Percentiles rank a stretch among this genome's conserved stretches.
These are phyloP conservation scores for Rhinophrynus dorsalis DNA, from an alignment of 2,797 vertebrate species.

Conservation along the genomic window DNA sequence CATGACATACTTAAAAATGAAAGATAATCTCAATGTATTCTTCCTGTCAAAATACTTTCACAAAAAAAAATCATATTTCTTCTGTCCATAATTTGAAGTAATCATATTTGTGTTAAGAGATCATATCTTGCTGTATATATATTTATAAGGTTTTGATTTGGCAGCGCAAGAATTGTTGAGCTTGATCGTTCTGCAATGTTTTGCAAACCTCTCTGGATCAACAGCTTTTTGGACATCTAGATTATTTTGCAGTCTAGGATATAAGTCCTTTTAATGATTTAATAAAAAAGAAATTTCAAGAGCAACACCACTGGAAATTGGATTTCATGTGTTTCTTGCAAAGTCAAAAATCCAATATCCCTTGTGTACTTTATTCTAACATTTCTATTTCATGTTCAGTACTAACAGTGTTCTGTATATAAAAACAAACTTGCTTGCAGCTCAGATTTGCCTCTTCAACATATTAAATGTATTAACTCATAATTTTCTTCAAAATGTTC, in stretches of 20 bases:
- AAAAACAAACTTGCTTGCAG: not conserved
- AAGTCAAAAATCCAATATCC: constrained; percentile 1
- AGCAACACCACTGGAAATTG: constrained; percentile 6
- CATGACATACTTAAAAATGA: too few relatives aligned
- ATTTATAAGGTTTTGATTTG: too few relatives aligned
- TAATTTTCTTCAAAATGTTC: not conserved
- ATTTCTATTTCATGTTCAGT: constrained; percentile 10
- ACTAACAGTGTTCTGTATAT: not conserved
- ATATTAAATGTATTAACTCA: not conserved
- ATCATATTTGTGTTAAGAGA: too few relatives aligned
- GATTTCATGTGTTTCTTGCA: not conserved
- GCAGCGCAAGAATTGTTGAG: too few relatives aligned
- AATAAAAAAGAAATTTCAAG: constrained; percentile 11
- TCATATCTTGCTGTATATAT: too few relatives aligned
- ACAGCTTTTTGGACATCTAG: not conserved
- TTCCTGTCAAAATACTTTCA: too few relatives aligned
- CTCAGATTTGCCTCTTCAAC: not conserved
- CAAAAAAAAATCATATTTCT: too few relatives aligned
- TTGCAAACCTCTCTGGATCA: not conserved
- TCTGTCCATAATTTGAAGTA: too few relatives aligned
- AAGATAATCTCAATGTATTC: too few relatives aligned
- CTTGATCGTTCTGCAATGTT: too few relatives aligned
- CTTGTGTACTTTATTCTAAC: not conserved
- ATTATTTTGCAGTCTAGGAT: not conserved
- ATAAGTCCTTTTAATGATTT: constrained; percentile 5